Base-by-base conservation (phyloP, 2,113 vertebrate genomes). In the Phrynocephalus versicolor region DNA sequence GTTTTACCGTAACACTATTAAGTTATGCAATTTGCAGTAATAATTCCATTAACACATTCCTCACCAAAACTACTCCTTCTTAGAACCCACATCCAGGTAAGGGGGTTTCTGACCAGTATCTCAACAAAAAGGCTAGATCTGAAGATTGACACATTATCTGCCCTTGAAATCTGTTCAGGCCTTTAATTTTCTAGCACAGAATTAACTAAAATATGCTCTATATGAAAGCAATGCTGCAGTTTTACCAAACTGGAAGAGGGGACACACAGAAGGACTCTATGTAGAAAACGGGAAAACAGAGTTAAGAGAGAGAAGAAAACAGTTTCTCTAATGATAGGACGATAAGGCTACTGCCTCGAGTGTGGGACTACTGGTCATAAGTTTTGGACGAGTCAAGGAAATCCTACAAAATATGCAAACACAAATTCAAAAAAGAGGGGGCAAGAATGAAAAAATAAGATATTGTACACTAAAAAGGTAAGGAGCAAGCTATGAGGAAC, bases 231-330 rank as follows among this genome's bases (percentile, higher is more conserved):
- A n/a, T 57, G 23, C 19, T n/a, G 21, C 35, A 57, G 19, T 60
- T 79, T 60, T 58, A 30, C 18, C 55, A 27, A 67, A 60, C n/a
- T 25, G 25, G 39, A 18, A 35, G 18, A 7, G 25, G 39, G 78
- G 41, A 21, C 6, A 72, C 19, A 15, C 15, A 65, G 27, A 85
- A 85, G n/a, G 58, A 25, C 41, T 80, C 55, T 74, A 72, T 65
- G 58, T 80, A 14, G 18, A n/a, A 74, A 39, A 74, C 27, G 60
- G 27, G 57, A 3, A 13, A 60, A 69, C 60, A 70, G 3, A 78
- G 27, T 15, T 60, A 70, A 57, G 77, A 86, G 84, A 85, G 37
- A 90, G 83, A 86, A 62, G 33, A 67, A 51, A 57, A 85, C 27
- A 74, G 57, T 69, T 77, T 10, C n/a, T 45, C 51, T 72, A 58